Percentiles rank a stretch among this genome's conserved stretches.
phyloP scores from a whole-genome alignment of 2,888 invertebrate genomes.

The Eledona agricola region DNA sequence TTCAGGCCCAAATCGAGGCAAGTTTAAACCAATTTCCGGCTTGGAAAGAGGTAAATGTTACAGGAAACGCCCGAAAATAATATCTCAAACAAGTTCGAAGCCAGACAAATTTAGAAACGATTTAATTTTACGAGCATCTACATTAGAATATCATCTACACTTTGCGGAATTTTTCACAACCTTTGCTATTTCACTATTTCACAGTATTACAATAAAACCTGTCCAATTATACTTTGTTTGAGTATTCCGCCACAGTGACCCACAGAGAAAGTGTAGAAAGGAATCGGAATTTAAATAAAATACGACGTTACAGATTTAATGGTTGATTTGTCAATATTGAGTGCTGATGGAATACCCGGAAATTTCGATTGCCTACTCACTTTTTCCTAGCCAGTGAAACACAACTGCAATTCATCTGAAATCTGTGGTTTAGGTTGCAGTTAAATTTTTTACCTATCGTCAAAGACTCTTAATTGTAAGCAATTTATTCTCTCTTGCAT shows the following conservation, averaged over 20 bases:
- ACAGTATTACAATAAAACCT: neutral
- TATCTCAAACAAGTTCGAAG: too few relatives aligned
- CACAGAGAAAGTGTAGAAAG: slow-evolving; percentile 26
- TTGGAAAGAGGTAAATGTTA: slow-evolving; percentile 23
- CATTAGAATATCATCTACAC: too few relatives aligned
- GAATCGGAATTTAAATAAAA: slow-evolving; percentile 26
- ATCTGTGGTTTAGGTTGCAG: too few relatives aligned
- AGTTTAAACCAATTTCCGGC: slow-evolving; percentile 15
- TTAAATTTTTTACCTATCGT: too few relatives aligned
- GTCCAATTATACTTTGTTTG: slow-evolving; percentile 1
- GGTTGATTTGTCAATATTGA: slow-evolving; percentile 9
- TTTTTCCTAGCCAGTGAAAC: too few relatives aligned
- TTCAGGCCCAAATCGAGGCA: slow-evolving; percentile 8
- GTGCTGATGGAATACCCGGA: neutral
- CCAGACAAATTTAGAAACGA: too few relatives aligned
- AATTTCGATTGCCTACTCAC: too few relatives aligned
- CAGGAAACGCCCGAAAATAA: slow-evolving; percentile 17
- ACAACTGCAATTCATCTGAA: too few relatives aligned
- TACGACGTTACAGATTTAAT: slow-evolving; percentile 11
- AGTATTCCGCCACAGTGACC: slow-evolving; percentile 8
- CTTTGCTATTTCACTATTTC: slow-evolving; percentile 1
- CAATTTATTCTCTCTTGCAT: too few relatives aligned
- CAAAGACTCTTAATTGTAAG: too few relatives aligned
- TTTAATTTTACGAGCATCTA: too few relatives aligned
- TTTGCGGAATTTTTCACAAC: too few relatives aligned